These are phyloP conservation scores for Ectemnius lituratus DNA, from an alignment of 2,888 invertebrate genomes.

Conservation along the genomic window DNA sequence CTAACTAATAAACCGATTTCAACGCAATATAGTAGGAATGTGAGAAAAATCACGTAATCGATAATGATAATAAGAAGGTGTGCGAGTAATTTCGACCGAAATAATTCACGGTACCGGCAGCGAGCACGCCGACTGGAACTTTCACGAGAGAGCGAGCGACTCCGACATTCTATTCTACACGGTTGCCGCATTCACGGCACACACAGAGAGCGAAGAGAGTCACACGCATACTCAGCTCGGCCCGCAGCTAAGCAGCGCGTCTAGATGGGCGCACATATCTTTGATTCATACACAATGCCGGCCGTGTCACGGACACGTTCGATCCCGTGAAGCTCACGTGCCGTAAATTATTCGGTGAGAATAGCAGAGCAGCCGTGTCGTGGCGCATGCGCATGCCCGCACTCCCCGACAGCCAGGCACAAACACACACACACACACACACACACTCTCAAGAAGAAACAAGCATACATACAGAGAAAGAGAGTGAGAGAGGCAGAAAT, in stretches of 20 bases:
- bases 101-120: constrained; percentile 23
- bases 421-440: no score
- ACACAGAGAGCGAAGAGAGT: constrained; percentile 11
- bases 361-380: constrained; percentile 61
- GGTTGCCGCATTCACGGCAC: constrained; percentile 29
- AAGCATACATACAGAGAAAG: no score
- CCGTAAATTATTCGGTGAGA: constrained; percentile 64
- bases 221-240: background rate
- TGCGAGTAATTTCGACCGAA: constrained; percentile 28
- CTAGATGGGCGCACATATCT: constrained; percentile 39
- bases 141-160: constrained; percentile 28
- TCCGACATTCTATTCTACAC: constrained; percentile 18
- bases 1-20: background rate
- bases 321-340: constrained; percentile 62
- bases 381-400: constrained; percentile 56
- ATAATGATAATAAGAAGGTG: constrained; percentile 13
- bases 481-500: constrained; percentile 46
- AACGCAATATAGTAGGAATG: background rate
- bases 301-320: constrained; percentile 55
- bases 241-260: constrained; percentile 40
- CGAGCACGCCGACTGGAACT: constrained; percentile 28
- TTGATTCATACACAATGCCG: constrained; percentile 56
- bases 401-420: constrained; percentile 11
- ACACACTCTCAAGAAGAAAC: no score
- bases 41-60: constrained; percentile 11